Percentiles rank a stretch among this genome's conserved stretches.
Conservation (phyloP, 2,113 vertebrate genomes). For the Varanus komodoensis region DNA sequence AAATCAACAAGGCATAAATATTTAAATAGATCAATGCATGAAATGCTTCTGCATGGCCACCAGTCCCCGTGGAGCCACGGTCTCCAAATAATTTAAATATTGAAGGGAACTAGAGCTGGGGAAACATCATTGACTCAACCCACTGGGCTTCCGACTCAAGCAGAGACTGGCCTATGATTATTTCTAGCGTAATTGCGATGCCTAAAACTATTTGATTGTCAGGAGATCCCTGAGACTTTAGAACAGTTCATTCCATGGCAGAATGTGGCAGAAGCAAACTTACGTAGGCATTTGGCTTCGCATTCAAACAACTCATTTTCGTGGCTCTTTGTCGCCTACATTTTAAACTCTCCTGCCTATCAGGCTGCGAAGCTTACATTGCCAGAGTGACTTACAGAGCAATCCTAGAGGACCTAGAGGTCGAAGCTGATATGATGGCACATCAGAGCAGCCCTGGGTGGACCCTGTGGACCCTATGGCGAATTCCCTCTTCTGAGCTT, state of each 20-base stretch:
- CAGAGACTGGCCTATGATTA: no score
- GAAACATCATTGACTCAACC: no score
- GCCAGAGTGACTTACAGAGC: not conserved
- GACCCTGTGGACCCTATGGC: no score
- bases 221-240: not conserved
- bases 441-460: no score
- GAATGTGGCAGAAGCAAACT: not conserved
- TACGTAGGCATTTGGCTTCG: not conserved
- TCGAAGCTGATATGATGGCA: no score
- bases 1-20: no score
- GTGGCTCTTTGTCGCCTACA: fast-evolving
- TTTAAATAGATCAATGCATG: no score
- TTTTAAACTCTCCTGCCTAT: not conserved
- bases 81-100: no score
- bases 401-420: no score
- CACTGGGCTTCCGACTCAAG: no score
- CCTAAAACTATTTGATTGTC: not conserved
- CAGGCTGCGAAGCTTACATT: not conserved
- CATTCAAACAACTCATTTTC: not conserved
- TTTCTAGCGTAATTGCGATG: not conserved
- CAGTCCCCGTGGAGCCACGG: not conserved
- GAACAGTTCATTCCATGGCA: not conserved
- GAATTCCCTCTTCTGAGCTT: no score
- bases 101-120: no score
- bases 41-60: not conserved